Base-by-base conservation (phyloP, 2,797 vertebrate species). In the Pangasius mekongensis region DNA sequence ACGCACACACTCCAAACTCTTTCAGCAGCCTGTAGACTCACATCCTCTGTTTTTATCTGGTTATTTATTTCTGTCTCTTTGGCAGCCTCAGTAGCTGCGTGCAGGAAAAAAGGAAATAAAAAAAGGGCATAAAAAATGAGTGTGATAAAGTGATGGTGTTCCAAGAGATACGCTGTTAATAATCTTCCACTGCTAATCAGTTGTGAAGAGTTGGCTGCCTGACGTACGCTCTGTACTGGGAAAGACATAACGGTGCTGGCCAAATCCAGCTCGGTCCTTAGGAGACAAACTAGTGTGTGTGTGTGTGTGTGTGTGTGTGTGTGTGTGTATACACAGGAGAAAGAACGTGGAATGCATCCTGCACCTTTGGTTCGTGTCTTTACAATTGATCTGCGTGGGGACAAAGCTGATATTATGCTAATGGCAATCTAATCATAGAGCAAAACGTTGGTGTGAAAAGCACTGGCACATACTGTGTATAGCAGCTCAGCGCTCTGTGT, bases 101-200 rank as follows among this genome's bases (percentile, higher is more conserved):
- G 86, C 60, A 88, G 84, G 86, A 6, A 66, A 62, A 94, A 94
- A 93, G 91, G 83, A 56, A 94, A 93, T 95, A 97, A 96, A 96
- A 96, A 95, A 95, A 93, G 43, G 58, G 58, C 16, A 54, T 52
- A 39, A 74, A 85, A 64, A 69, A 93, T 91, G 54, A 67, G 58
- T 84, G 52, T 78, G 88, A 90, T 54, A 86, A 87, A 89, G 74
- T 90, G 18, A 85, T 39, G 91, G 90, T 94, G 91, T 95, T 98
- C 95, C 95, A 95, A 95, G 95, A 97, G 96, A 96, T 96, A 95
- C 96, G 95, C 97, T 95, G 96, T 96, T 98, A 98, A 98, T 98
- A 98, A 97, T 98, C 96, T 97, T 94, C 94, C 94, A 94, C 96
- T 96, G 93, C 97, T 98, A 97, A 95, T 97, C 94, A 89, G 89